Conservation (phyloP, 1,140 invertebrate genomes). For the Gryllus bimaculatus region DNA sequence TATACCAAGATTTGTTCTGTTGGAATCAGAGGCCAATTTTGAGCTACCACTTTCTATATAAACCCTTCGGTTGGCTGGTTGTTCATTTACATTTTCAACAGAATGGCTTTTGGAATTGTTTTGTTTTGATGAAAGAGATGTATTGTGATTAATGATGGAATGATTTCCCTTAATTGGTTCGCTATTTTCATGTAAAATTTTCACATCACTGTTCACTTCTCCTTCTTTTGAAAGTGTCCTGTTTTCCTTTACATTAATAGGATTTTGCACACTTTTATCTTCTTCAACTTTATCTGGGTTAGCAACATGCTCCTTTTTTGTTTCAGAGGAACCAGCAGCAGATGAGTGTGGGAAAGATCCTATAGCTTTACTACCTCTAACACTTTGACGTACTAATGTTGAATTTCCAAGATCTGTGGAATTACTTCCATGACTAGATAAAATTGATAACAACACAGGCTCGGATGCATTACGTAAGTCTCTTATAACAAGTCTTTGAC, state of each 20-base stretch:
- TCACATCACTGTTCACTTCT: too few relatives aligned
- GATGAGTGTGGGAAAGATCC: background rate
- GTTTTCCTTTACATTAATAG: background rate
- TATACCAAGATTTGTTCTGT: too few relatives aligned
- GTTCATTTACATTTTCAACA: background rate
- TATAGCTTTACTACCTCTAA: background rate
- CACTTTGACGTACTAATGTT: background rate
- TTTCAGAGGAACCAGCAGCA: background rate
- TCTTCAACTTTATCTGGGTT: background rate
- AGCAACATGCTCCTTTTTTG: background rate
- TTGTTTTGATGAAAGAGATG: background rate
- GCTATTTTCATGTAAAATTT: too few relatives aligned
- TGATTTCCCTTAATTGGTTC: background rate
- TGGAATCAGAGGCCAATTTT: background rate
- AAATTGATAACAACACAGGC: background rate
- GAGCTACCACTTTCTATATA: background rate
- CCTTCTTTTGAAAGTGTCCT: background rate
- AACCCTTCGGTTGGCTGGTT: background rate
- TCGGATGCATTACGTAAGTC: background rate
- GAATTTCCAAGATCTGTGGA: background rate
- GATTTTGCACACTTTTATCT: background rate
- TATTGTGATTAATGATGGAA: background rate
- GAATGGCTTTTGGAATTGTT: background rate
- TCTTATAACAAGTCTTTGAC: constrained; percentile 1
- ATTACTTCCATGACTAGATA: background rate